Percentiles rank a stretch among this genome's conserved stretches.
Evolutionary conservation across 2,888 invertebrate species (phyloP).

Genomic region (Diadromus collaris): DNA sequence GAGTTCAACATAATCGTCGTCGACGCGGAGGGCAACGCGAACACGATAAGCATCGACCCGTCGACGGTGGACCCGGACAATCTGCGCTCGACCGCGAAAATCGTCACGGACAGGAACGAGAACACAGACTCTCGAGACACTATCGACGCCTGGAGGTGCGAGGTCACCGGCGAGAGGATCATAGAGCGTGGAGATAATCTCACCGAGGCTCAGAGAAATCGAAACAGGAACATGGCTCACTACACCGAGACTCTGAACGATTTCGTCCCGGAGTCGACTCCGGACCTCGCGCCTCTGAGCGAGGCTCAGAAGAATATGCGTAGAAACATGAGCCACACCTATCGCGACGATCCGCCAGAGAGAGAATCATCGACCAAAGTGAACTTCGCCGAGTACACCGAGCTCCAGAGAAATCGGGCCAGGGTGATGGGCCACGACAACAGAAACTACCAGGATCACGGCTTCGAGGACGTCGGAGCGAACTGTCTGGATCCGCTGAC

Average conservation of each 20-base stretch:
- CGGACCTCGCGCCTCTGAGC: conserved; percentile 50
- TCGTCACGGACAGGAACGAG: conserved; percentile 55
- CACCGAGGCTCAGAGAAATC: conserved; percentile 67
- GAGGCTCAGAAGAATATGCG: conserved; percentile 69
- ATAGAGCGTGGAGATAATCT: conserved; percentile 46
- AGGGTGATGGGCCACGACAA: conserved; percentile 61
- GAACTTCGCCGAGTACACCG: conserved; percentile 61
- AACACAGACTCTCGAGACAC: conserved; percentile 62
- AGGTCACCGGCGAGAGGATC: neutral
- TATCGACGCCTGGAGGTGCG: conserved; percentile 44
- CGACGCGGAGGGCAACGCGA: conserved; percentile 80
- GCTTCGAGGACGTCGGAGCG: conserved; percentile 1
- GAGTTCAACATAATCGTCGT: conserved; percentile 62
- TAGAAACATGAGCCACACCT: conserved; percentile 66
- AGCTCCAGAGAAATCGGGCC: conserved; percentile 61
- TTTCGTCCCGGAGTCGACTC: neutral
- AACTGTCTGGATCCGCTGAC: conserved; percentile 22
- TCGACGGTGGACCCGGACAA: conserved; percentile 44
- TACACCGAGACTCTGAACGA: conserved; percentile 69
- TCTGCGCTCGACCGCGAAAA: conserved; percentile 49
- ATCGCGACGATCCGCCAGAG: conserved; percentile 14
- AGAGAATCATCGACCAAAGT: neutral
- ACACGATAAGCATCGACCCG: conserved; percentile 75
- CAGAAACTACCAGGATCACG: conserved; percentile 50
- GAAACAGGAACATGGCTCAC: conserved; percentile 68